Evolutionary conservation across 1,140 invertebrate genomes (phyloP).

Genomic region (Cydia amplana): DNA sequence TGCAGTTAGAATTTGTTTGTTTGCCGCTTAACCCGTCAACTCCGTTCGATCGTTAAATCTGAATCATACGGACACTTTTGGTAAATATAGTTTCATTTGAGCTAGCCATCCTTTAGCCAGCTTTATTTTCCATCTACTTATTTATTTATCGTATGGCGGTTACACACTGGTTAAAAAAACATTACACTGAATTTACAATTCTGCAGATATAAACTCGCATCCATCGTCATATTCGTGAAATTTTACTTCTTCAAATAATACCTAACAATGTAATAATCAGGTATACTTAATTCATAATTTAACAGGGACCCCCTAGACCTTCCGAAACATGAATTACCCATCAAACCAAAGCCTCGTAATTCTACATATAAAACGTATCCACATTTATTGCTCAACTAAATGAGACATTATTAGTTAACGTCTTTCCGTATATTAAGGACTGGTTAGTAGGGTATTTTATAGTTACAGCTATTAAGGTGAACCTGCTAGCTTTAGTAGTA

Average conservation of each 20-base stretch:
- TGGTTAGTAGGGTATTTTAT: constrained; percentile 17
- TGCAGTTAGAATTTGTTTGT: not conserved
- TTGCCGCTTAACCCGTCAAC: not conserved
- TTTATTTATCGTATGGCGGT: no score
- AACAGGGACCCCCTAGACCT: not conserved
- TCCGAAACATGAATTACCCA: constrained; percentile 15
- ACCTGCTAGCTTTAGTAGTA: not conserved
- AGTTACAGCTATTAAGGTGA: constrained; percentile 8
- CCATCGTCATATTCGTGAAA: no score
- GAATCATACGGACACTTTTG: not conserved
- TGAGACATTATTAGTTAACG: constrained; percentile 34
- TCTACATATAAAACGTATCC: constrained; percentile 33
- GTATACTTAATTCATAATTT: constrained; percentile 19
- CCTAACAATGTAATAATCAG: constrained; percentile 32
- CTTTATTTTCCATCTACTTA: no score
- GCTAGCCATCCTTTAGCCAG: no score
- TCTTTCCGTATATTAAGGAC: constrained; percentile 14
- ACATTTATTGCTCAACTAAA: constrained; percentile 37
- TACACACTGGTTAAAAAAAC: no score
- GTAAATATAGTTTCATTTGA: not conserved
- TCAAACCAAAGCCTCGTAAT: constrained; percentile 20
- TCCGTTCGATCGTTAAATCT: not conserved
- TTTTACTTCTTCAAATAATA: not conserved
- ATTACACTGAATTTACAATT: no score
- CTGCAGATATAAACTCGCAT: no score